Evolutionary conservation across 2,113 vertebrate species (phyloP).

Genomic region (Rhadina sibilatrix): DNA sequence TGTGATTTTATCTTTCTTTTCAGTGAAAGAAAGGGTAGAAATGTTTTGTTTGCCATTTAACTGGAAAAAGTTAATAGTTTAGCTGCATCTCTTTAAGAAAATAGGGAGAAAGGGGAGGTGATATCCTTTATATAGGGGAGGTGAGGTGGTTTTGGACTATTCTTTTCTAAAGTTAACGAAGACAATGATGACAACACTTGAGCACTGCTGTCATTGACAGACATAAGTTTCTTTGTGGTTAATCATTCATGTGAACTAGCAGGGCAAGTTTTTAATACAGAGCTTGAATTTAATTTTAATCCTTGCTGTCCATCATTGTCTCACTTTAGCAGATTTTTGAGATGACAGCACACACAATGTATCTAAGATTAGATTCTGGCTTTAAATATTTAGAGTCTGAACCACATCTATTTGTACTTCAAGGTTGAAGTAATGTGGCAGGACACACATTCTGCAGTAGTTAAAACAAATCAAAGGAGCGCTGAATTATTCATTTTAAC

Average conservation of each 20-base stretch:
- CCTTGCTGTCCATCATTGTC: slow-evolving; percentile 22
- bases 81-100: neutral
- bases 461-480: slow-evolving; percentile 15
- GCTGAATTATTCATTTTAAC: slow-evolving; percentile 32
- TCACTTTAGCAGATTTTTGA: neutral
- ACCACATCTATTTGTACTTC: slow-evolving; percentile 41
- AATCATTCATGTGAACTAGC: slow-evolving; percentile 52
- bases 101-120: neutral
- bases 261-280: neutral
- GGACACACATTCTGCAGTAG: neutral
- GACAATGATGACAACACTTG: neutral
- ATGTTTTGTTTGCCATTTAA: slow-evolving; percentile 33
- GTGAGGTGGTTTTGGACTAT: neutral
- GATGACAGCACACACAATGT: slow-evolving; percentile 34
- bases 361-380: slow-evolving; percentile 47
- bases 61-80: slow-evolving; percentile 9
- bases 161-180: neutral
- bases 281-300: slow-evolving; percentile 34
- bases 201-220: neutral
- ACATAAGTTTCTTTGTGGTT: neutral
- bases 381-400: slow-evolving; percentile 59
- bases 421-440: slow-evolving; percentile 30
- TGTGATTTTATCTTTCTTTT: slow-evolving; percentile 20
- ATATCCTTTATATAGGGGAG: neutral
- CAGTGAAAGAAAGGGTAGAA: slow-evolving; percentile 6